phyloP scores from a whole-genome alignment of 2,797 vertebrate genomes.

The Cirrhinus mrigala region DNA sequence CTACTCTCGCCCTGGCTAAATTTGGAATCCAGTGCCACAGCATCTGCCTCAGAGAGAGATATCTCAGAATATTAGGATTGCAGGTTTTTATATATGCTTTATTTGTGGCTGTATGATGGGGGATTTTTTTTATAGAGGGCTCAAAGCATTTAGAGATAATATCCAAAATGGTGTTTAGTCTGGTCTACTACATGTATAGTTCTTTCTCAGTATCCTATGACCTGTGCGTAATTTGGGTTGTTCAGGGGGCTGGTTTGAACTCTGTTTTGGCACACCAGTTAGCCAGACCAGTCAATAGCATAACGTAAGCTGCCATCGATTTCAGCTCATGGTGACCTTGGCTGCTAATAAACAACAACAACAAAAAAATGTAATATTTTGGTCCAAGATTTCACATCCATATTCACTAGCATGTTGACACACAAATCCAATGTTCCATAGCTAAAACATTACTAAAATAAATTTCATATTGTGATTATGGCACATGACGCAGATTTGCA shows the following conservation, averaged over 20 bases:
- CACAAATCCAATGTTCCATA: background rate
- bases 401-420: background rate
- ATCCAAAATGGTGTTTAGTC: background rate
- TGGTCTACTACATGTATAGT: background rate
- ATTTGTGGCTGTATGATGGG: conserved; percentile 28
- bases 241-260: background rate
- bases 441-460: background rate
- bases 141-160: conserved; percentile 1
- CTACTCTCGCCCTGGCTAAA: conserved; percentile 41
- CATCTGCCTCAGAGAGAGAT: conserved; percentile 43
- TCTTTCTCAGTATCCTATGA: conserved; percentile 7
- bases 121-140: background rate
- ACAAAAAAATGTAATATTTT: background rate
- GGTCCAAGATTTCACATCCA: background rate
- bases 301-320: conserved; percentile 46
- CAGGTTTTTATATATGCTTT: background rate
- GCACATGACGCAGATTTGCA: conserved; percentile 10
- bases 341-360: conserved; percentile 15
- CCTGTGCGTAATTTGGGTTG: conserved; percentile 2
- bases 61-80: conserved; percentile 44
- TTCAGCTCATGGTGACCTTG: conserved; percentile 54
- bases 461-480: background rate
- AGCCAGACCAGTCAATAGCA: conserved; percentile 48
- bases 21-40: conserved; percentile 46
- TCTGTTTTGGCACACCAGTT: conserved; percentile 7